Conservation (phyloP, 2,113 vertebrate species). For the Calyptommatus sinebrachiatus region DNA sequence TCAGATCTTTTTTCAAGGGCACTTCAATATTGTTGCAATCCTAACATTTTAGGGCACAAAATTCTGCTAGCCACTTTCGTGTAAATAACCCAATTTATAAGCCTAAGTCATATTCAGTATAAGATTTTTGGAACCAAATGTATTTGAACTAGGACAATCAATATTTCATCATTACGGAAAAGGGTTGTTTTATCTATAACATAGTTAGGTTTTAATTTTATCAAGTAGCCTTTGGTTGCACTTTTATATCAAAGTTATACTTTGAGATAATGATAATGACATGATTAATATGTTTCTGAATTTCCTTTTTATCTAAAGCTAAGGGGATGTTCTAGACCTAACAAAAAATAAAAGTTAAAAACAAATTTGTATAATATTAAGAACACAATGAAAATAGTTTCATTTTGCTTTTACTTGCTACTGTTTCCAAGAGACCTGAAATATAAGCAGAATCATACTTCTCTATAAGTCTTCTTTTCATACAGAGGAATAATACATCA, state of each 20-base stretch:
- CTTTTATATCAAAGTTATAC: neutral
- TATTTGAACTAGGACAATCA: too few species aligned
- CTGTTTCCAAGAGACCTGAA: neutral
- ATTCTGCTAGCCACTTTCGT: neutral
- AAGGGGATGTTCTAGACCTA: too few species aligned
- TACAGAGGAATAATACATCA: neutral
- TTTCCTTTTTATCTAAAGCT: too few species aligned
- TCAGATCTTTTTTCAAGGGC: constrained; percentile 26
- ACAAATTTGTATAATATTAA: too few species aligned
- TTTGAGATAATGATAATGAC: too few species aligned
- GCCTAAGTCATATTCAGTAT: neutral
- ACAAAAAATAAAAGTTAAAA: too few species aligned
- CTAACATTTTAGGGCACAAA: constrained; percentile 15
- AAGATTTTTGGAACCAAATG: neutral
- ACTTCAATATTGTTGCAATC: constrained; percentile 39
- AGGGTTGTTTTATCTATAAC: neutral
- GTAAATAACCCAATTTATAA: neutral
- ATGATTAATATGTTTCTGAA: too few species aligned
- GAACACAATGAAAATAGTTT: too few species aligned
- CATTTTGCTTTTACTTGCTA: too few species aligned
- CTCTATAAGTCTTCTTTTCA: neutral
- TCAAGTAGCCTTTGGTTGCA: neutral
- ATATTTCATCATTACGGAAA: neutral
- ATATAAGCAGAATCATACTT: neutral
- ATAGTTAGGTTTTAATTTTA: neutral